Conservation (phyloP, 2,113 vertebrate genomes). For the Genyomyrus donnyi region DNA sequence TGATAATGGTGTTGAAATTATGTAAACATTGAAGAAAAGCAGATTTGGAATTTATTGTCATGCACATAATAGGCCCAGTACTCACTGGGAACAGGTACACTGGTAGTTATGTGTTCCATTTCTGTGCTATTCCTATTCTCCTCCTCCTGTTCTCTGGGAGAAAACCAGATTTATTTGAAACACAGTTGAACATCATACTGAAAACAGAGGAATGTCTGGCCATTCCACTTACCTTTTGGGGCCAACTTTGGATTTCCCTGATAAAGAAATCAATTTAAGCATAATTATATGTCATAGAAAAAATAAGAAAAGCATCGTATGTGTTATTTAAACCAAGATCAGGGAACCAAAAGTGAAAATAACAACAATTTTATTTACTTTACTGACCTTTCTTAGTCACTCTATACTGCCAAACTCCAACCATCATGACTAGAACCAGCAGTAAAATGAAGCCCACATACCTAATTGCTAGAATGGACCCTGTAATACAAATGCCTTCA, state of each 20-base stretch:
- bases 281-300: background rate
- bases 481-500: background rate
- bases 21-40: background rate
- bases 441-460: background rate
- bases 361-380: background rate
- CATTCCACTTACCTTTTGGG: slow-evolving; percentile 22
- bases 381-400: background rate
- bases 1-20: background rate
- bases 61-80: background rate
- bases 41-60: background rate
- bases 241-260: background rate
- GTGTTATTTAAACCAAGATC: background rate
- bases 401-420: background rate
- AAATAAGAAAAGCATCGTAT: background rate
- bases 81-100: background rate
- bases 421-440: background rate
- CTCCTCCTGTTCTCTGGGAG: background rate
- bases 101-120: background rate
- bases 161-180: background rate
- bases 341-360: background rate
- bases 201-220: background rate
- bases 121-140: background rate
- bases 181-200: background rate
- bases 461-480: background rate
- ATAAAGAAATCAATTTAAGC: background rate